Conservation (phyloP, 2,113 vertebrate genomes). For the Rhinoderma darwinii region DNA sequence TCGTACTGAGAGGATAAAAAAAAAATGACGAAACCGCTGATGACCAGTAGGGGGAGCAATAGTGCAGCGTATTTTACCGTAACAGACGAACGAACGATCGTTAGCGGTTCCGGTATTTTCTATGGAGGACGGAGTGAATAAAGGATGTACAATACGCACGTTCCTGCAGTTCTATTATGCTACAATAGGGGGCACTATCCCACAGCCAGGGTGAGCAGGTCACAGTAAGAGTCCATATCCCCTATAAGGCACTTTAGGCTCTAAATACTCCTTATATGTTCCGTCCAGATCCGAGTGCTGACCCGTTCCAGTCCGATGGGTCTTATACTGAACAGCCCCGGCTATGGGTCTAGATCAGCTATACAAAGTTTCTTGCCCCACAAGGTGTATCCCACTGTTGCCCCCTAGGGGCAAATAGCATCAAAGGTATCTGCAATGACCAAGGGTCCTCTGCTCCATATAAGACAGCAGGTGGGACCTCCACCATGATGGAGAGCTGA, state of each 20-base stretch:
- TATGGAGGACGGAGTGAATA: neutral
- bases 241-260: neutral
- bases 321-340: neutral
- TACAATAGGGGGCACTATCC: neutral
- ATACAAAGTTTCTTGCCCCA: neutral
- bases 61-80: neutral
- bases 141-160: neutral
- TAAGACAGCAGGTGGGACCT: neutral
- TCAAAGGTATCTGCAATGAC: neutral
- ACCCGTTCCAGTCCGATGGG: neutral
- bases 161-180: neutral
- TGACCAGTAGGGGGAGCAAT: neutral
- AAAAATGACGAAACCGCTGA: neutral
- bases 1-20: too few species aligned
- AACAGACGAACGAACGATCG: too few species aligned
- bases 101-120: neutral
- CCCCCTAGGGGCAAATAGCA: neutral
- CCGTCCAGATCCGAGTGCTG: neutral
- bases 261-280: neutral
- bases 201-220: neutral
- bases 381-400: neutral
- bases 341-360: neutral
- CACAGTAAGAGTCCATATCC: neutral
- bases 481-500: neutral
- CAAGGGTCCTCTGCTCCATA: neutral